Percentiles rank a stretch among this genome's conserved stretches.
Evolutionary conservation across 2,888 invertebrate species (phyloP).

Genomic region (Athripsodes cinereus): DNA sequence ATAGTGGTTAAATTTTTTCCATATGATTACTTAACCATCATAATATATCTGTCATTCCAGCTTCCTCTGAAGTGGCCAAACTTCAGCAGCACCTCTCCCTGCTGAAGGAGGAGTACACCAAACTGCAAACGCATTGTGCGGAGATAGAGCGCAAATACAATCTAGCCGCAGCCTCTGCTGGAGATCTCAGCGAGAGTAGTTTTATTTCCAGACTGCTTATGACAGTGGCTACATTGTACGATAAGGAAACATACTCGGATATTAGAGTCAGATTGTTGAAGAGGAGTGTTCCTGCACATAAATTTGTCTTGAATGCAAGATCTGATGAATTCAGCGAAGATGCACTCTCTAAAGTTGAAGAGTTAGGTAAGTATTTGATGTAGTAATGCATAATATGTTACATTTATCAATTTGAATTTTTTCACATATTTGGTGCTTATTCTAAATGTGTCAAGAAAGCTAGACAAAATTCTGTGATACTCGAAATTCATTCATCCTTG

Average conservation of each 20-base stretch:
- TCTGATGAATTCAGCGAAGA: constrained; percentile 82
- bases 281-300: constrained; percentile 74
- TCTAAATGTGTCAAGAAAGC: too few relatives aligned
- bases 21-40: too few relatives aligned
- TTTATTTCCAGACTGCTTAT: constrained; percentile 79
- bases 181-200: constrained; percentile 62
- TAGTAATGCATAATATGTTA: too few relatives aligned
- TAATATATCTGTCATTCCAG: constrained; percentile 33
- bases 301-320: constrained; percentile 82
- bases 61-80: constrained; percentile 57
- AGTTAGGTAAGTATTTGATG: constrained; percentile 51
- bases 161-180: constrained; percentile 63
- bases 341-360: constrained; percentile 57
- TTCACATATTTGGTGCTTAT: too few relatives aligned
- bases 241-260: constrained; percentile 77
- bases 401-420: too few relatives aligned
- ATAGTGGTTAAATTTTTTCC: too few relatives aligned
- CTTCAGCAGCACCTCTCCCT: constrained; percentile 80
- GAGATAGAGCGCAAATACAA: constrained; percentile 83
- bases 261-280: constrained; percentile 68
- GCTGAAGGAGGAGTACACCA: constrained; percentile 85
- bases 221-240: constrained; percentile 76
- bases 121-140: constrained; percentile 73
- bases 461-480: too few relatives aligned
- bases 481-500: too few relatives aligned